phyloP scores from a whole-genome alignment of 2,797 vertebrate genomes.

The Euthynnus affinis region DNA sequence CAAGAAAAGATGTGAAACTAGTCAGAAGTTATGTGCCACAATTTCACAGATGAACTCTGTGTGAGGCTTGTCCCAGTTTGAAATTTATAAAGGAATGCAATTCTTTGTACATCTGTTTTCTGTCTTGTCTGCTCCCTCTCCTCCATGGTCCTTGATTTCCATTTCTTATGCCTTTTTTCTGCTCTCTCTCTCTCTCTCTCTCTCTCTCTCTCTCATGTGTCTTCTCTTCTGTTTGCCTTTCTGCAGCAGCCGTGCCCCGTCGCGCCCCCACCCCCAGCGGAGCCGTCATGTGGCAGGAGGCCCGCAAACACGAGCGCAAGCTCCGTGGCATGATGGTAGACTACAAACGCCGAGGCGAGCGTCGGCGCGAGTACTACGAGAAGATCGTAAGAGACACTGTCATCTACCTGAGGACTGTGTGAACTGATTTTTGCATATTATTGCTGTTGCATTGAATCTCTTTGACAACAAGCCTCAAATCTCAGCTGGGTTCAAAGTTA shows the following conservation, averaged over 20 bases:
- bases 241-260: slow-evolving; percentile 87
- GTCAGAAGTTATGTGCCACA: background rate
- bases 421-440: background rate
- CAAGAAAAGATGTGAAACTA: background rate
- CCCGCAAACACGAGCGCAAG: slow-evolving; percentile 97
- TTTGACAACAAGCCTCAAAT: background rate
- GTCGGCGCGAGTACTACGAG: slow-evolving; percentile 95
- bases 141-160: background rate
- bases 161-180: background rate
- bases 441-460: background rate
- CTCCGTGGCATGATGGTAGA: slow-evolving; percentile 98
- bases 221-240: background rate
- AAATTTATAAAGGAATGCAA: background rate
- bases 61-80: background rate
- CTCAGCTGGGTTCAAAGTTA: background rate
- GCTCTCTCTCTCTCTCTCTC: background rate
- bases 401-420: background rate
- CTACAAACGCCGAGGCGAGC: slow-evolving; percentile 94
- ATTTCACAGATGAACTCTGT: background rate
- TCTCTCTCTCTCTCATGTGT: background rate
- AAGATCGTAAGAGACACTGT: slow-evolving; percentile 90
- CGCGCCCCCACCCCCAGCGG: slow-evolving; percentile 88
- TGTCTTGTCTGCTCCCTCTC: background rate
- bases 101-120: background rate
- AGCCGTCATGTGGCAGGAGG: slow-evolving; percentile 97